phyloP scores from a whole-genome alignment of 1,140 invertebrate species.

The Macrostomum lignano region DNA sequence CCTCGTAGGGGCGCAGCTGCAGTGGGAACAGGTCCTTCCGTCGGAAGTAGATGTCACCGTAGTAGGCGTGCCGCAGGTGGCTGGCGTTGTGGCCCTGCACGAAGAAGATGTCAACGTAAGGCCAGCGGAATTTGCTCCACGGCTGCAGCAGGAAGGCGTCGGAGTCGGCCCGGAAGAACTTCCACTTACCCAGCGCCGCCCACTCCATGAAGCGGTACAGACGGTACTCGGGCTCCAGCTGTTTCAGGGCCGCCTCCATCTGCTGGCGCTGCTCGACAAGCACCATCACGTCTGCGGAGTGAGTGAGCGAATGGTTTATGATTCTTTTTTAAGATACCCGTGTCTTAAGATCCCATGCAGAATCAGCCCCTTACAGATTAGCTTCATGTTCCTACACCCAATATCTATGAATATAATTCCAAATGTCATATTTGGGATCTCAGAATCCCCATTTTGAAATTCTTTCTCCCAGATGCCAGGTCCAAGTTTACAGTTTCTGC shows the following conservation, averaged over 20 bases:
- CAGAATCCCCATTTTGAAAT: no score
- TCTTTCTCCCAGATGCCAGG: no score
- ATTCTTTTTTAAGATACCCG: no score
- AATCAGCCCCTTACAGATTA: no score
- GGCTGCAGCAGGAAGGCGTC: slow-evolving; percentile 7
- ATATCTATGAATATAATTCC: no score
- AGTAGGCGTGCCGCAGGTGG: slow-evolving; percentile 11
- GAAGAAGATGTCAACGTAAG: slow-evolving; percentile 19
- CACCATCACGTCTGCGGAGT: slow-evolving; percentile 12
- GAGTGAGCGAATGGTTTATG: no score
- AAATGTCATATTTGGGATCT: no score
- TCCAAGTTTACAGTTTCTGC: no score
- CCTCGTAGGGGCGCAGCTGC: slow-evolving; percentile 11
- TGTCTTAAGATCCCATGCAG: no score
- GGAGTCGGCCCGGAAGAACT: slow-evolving; percentile 10
- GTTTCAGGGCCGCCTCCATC: slow-evolving; percentile 7
- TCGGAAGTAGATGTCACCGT: no score
- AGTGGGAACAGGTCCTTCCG: slow-evolving; percentile 14
- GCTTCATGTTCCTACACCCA: no score
- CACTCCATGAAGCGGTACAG: slow-evolving; percentile 1
- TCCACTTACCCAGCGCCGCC: slow-evolving; percentile 9
- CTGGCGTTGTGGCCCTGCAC: slow-evolving; percentile 13
- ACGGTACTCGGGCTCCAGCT: slow-evolving; percentile 6
- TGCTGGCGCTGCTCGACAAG: slow-evolving; percentile 7
- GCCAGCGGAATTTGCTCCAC: slow-evolving; percentile 13